Evolutionary conservation across 2,797 vertebrate species (phyloP).

Genomic region (Adelosebastes latens): DNA sequence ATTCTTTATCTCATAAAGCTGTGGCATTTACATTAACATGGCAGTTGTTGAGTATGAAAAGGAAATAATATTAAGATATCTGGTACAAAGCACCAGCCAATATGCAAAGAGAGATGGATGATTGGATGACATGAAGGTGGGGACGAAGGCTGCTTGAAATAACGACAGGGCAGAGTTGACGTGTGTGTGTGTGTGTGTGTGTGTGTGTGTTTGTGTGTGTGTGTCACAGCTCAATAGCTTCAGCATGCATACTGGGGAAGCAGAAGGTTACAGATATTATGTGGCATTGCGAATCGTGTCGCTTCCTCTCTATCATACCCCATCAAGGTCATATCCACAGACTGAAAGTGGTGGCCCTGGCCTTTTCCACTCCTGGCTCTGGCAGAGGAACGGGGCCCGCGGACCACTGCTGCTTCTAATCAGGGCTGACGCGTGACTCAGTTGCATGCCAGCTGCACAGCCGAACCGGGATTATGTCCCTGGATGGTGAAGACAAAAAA

Average conservation of each 20-base stretch:
- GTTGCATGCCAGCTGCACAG: conserved; percentile 82
- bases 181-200: conserved; percentile 21
- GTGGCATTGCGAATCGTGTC: conserved; percentile 77
- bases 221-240: conserved; percentile 73
- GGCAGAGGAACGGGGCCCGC: conserved; percentile 76
- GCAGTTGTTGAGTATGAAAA: conserved; percentile 30
- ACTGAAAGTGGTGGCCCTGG: conserved; percentile 79
- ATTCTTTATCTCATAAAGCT: conserved; percentile 41
- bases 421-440: conserved; percentile 87
- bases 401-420: conserved; percentile 85
- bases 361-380: conserved; percentile 81
- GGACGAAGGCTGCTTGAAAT: conserved; percentile 55
- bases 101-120: conserved; percentile 64
- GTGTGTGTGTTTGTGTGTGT: conserved; percentile 31
- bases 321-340: conserved; percentile 82
- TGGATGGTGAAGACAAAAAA: conserved; percentile 78
- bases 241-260: conserved; percentile 53
- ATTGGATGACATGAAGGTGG: conserved; percentile 61
- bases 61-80: conserved; percentile 41
- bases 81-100: conserved; percentile 45
- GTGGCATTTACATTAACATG: conserved; percentile 42
- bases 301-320: conserved; percentile 79
- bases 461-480: conserved; percentile 81
- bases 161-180: conserved; percentile 66
- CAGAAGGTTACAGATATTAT: conserved; percentile 80